These are phyloP conservation scores for Callyntrura guangdongensis DNA, from an alignment of 2,888 invertebrate species.

Conservation along the genomic window DNA sequence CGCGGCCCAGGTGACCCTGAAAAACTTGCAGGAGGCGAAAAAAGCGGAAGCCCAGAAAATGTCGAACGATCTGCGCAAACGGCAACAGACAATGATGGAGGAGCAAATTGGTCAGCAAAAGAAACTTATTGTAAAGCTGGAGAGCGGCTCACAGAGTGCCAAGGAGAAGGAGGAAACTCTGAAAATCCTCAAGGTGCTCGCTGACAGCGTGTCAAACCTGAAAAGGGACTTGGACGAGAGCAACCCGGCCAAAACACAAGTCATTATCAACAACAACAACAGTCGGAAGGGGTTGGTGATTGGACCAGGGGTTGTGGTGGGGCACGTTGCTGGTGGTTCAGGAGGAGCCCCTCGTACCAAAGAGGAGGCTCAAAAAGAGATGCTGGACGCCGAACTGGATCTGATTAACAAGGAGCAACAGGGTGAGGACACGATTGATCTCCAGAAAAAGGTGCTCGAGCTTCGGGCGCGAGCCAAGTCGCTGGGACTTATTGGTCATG, in stretches of 20 bases:
- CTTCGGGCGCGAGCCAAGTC: constrained; percentile 87
- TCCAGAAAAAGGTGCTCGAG: constrained; percentile 92
- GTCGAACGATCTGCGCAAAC: constrained; percentile 92
- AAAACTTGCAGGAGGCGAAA: constrained; percentile 91
- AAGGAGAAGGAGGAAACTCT: constrained; percentile 92
- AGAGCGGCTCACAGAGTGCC: constrained; percentile 88
- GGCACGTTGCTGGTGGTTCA: too few relatives aligned
- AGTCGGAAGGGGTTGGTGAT: background rate
- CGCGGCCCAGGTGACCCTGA: constrained; percentile 90
- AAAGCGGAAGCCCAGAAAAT: constrained; percentile 91
- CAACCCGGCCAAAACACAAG: constrained; percentile 21
- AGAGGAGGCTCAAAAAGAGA: constrained; percentile 91
- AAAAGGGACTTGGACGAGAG: constrained; percentile 88
- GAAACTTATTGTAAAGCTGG: constrained; percentile 92
- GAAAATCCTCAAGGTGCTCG: constrained; percentile 93
- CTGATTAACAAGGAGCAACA: constrained; percentile 95
- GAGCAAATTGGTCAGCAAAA: constrained; percentile 96
- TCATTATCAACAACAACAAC: constrained; percentile 6
- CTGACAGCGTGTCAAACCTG: constrained; percentile 93
- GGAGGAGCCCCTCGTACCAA: constrained; percentile 4
- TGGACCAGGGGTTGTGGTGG: constrained; percentile 5
- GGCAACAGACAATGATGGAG: constrained; percentile 94
- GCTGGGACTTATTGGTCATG: constrained; percentile 85
- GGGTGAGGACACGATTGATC: constrained; percentile 94
- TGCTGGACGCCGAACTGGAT: constrained; percentile 96